phyloP scores from a whole-genome alignment of 2,113 vertebrate genomes.

The Sinocyclocheilus anophthalmus region DNA sequence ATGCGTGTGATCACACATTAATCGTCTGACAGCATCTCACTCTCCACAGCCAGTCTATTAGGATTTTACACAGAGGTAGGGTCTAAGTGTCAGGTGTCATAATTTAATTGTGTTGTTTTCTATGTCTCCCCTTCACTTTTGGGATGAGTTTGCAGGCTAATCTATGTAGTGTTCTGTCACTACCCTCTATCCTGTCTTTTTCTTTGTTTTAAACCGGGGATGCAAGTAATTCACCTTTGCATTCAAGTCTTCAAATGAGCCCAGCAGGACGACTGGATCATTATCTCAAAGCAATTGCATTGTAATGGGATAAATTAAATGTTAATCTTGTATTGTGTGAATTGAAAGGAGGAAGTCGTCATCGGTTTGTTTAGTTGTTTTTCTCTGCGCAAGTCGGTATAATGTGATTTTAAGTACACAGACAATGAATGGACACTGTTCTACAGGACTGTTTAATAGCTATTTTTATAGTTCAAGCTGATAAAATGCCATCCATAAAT shows the following conservation, averaged over 20 bases:
- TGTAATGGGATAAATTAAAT: slow-evolving; percentile 30
- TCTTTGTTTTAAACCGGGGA: slow-evolving; percentile 75
- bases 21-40: slow-evolving; percentile 77
- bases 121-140: slow-evolving; percentile 72
- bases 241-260: slow-evolving; percentile 18
- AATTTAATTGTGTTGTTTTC: slow-evolving; percentile 84
- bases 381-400: background rate
- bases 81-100: slow-evolving; percentile 82
- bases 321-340: background rate
- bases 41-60: slow-evolving; percentile 75
- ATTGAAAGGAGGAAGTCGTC: background rate
- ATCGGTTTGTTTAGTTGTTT: background rate
- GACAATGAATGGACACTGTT: background rate
- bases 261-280: slow-evolving; percentile 67
- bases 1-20: slow-evolving; percentile 77
- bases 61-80: slow-evolving; percentile 76
- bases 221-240: slow-evolving; percentile 77
- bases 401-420: background rate
- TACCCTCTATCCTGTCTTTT: slow-evolving; percentile 45
- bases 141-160: slow-evolving; percentile 67
- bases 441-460: background rate
- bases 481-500: background rate
- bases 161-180: slow-evolving; percentile 64
- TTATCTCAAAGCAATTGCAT: slow-evolving; percentile 62
- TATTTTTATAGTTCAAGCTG: background rate